Evolutionary conservation across 2,888 invertebrate genomes (phyloP), one percentile per base, ranked within the genome.

Genomic region (Leptinotarsa peninsularis): DNA sequence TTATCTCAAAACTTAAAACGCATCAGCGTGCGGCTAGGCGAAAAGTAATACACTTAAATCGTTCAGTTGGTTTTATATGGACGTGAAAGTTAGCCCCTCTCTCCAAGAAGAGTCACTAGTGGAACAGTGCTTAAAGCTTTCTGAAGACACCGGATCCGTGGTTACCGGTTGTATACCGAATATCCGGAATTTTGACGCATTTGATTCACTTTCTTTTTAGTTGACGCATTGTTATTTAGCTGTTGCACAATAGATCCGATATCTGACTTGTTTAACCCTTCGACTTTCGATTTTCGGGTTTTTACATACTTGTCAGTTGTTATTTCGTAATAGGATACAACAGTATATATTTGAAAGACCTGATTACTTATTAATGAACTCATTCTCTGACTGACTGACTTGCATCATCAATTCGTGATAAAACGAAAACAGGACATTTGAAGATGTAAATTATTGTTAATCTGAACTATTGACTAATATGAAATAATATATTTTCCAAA

Each of bases 61-160:
- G 86, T 86, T 83, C 85, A 85, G 86, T 87, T 87, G 87, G 86
- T 88, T 88, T 87, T 88, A 88, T 88, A 88, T 86, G 84, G 86
- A 86, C 86, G 88, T 88, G 88, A 88, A 88, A 88, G 88, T 88
- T 87, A 82, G 84, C 86, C 86, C 88, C 87, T 85, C 88, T 86
- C 86, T 85, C 82, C 81, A 77, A 78, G 79, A 79, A 72, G 78
- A 78, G 81, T 81, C 82, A 82, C 84, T 84, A 85, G 84, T 85
- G 83, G 85, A 84, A 84, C 85, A 83, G 76, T 81, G 79, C 79
- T 78, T 82, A 78, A 81, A 81, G 84, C 83, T 82, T 84, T 81
- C 80, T 80, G 81, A 82, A 82, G 81, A 83, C 81, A 79, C 84
- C 84, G 84, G 83, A 84, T 85, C 79, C 79, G 75, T 76, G 78